Conservation (phyloP, 2,888 invertebrate species). For the Drosophila mercatorum region DNA sequence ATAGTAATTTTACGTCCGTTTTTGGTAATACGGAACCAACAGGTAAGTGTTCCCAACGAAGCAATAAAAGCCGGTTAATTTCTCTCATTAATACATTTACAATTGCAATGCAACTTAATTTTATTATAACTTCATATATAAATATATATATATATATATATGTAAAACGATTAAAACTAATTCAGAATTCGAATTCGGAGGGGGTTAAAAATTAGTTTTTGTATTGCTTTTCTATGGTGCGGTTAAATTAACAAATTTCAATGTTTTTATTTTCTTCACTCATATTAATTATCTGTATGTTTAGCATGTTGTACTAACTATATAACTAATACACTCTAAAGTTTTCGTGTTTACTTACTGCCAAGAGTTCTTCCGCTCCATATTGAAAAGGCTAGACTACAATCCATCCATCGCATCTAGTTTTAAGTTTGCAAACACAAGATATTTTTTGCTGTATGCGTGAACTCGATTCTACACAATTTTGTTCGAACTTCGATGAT, state of each 20-base stretch:
- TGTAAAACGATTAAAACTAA: constrained; percentile 23
- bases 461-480: constrained; percentile 38
- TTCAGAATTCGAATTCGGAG: constrained; percentile 19
- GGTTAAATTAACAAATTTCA: constrained; percentile 11
- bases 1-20: constrained; percentile 94
- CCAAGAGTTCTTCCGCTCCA: constrained; percentile 7
- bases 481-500: not conserved
- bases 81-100: constrained; percentile 42
- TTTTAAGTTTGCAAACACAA: constrained; percentile 15
- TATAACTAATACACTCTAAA: constrained; percentile 12
- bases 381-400: constrained; percentile 21
- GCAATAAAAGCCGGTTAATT: constrained; percentile 26
- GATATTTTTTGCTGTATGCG: constrained; percentile 43
- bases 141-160: not conserved
- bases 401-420: constrained; percentile 3
- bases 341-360: constrained; percentile 8
- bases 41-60: constrained; percentile 86
- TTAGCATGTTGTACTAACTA: constrained; percentile 53
- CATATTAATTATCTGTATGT: constrained; percentile 32
- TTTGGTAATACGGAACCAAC: constrained; percentile 91
- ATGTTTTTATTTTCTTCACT: constrained; percentile 3
- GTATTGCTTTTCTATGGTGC: constrained; percentile 19
- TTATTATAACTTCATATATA: constrained; percentile 10
- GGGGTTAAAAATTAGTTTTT: constrained; percentile 16
- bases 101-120: constrained; percentile 42